Conservation (phyloP, 2,888 invertebrate genomes). For the Hypolimnas misippus region DNA sequence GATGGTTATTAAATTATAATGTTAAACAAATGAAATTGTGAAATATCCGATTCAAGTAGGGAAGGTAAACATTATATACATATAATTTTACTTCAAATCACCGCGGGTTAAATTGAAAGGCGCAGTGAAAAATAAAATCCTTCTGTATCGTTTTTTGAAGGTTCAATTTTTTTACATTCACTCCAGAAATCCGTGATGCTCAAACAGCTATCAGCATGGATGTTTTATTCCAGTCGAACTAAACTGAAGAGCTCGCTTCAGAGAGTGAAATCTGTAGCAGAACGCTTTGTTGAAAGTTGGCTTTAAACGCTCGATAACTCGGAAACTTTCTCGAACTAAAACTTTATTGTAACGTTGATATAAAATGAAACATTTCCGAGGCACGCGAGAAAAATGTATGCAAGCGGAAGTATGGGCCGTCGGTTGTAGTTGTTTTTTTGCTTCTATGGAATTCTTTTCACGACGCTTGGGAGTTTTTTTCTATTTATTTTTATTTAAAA, state of each 20-base stretch:
- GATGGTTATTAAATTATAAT: too few relatives aligned
- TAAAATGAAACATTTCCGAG: slow-evolving; percentile 17
- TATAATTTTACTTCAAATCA: too few relatives aligned
- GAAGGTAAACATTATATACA: too few relatives aligned
- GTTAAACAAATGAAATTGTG: too few relatives aligned
- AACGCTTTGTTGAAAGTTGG: slow-evolving; percentile 48
- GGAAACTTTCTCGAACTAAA: slow-evolving; percentile 29
- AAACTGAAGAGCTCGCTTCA: slow-evolving; percentile 43
- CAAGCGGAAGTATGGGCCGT: background rate
- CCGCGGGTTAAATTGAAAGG: too few relatives aligned
- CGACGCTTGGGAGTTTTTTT: background rate
- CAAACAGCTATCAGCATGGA: background rate
- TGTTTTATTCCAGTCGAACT: slow-evolving; percentile 25
- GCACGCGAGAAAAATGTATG: background rate
- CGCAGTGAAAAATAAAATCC: too few relatives aligned
- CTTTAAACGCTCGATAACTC: slow-evolving; percentile 40
- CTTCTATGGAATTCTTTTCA: background rate
- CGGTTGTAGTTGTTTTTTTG: background rate
- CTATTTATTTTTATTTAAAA: background rate
- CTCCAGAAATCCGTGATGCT: too few relatives aligned
- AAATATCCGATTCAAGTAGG: too few relatives aligned
- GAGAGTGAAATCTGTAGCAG: slow-evolving; percentile 49
- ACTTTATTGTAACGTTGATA: slow-evolving; percentile 33
- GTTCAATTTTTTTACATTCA: too few relatives aligned
- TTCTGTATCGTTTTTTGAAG: too few relatives aligned